Evolutionary conservation across 2,888 invertebrate species (phyloP).

Genomic region (Eristalis tenax): DNA sequence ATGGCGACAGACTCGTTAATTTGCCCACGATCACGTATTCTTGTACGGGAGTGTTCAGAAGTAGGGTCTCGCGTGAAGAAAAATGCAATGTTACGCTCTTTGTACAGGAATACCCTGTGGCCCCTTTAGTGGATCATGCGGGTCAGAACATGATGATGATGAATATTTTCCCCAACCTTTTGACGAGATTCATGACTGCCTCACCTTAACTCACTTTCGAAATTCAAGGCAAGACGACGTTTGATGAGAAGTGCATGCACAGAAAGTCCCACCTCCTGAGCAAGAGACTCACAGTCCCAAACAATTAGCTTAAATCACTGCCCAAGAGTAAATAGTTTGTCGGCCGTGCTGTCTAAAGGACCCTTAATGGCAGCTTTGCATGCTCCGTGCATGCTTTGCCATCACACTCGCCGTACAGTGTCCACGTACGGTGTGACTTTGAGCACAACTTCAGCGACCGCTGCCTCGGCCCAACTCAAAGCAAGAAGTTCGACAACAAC

Average conservation of each 20-base stretch:
- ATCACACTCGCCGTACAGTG: neutral
- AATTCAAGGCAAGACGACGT: neutral
- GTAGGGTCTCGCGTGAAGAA: too few relatives aligned
- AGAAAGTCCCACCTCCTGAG: neutral
- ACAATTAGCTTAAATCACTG: neutral
- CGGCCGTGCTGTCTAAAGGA: neutral
- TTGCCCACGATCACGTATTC: too few relatives aligned
- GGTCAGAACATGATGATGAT: too few relatives aligned
- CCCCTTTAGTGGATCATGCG: too few relatives aligned
- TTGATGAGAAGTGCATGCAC: neutral
- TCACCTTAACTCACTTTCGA: too few relatives aligned
- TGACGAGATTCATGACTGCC: too few relatives aligned
- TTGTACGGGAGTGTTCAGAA: too few relatives aligned
- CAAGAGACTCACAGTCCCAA: neutral
- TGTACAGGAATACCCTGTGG: too few relatives aligned
- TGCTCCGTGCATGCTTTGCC: slow-evolving; percentile 12
- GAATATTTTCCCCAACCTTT: too few relatives aligned
- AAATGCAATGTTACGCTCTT: too few relatives aligned
- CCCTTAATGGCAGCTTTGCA: slow-evolving; percentile 10
- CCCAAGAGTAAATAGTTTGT: neutral
- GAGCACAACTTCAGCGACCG: neutral
- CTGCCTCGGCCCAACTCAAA: neutral
- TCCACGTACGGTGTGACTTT: slow-evolving; percentile 1
- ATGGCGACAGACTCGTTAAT: too few relatives aligned
- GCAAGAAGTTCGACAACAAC: neutral